These are phyloP conservation scores for Hestina assimilis DNA, from an alignment of 1,140 invertebrate genomes.

Conservation along the genomic window DNA sequence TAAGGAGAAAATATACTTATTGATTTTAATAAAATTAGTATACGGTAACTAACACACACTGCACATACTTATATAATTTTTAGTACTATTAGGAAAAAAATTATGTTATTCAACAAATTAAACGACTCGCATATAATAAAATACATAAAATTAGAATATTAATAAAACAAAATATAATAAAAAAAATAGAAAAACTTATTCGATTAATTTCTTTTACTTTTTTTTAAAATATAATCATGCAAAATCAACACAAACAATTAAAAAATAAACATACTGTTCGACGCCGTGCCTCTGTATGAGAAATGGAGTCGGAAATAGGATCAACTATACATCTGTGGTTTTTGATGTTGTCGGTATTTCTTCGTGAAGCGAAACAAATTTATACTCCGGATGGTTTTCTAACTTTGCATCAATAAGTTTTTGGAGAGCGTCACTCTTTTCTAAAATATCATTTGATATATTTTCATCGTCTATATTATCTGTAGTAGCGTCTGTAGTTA, in stretches of 20 bases:
- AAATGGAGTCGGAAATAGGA: conserved; percentile 36
- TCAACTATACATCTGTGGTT: conserved; percentile 69
- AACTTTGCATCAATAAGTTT: conserved; percentile 66
- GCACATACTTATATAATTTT: too few species aligned
- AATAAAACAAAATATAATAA: background rate
- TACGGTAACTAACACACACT: too few species aligned
- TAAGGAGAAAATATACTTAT: background rate
- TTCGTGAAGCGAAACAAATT: conserved; percentile 53
- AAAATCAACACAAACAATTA: conserved; percentile 28
- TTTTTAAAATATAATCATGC: conserved; percentile 10
- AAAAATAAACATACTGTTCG: conserved; percentile 61
- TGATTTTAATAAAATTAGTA: background rate
- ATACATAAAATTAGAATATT: too few species aligned
- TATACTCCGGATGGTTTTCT: conserved; percentile 67
- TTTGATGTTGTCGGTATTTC: conserved; percentile 59
- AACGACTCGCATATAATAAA: too few species aligned
- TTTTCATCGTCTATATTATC: conserved; percentile 43
- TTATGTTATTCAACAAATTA: too few species aligned
- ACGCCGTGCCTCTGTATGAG: conserved; percentile 34
- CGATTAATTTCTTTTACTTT: background rate
- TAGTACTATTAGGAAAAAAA: too few species aligned
- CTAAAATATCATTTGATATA: conserved; percentile 49
- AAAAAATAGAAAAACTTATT: background rate
- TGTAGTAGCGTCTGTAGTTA: conserved; percentile 34
- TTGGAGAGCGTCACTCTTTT: conserved; percentile 60